Base-by-base conservation (phyloP, 2,797 vertebrate genomes). In the Telmatherina bonti region DNA sequence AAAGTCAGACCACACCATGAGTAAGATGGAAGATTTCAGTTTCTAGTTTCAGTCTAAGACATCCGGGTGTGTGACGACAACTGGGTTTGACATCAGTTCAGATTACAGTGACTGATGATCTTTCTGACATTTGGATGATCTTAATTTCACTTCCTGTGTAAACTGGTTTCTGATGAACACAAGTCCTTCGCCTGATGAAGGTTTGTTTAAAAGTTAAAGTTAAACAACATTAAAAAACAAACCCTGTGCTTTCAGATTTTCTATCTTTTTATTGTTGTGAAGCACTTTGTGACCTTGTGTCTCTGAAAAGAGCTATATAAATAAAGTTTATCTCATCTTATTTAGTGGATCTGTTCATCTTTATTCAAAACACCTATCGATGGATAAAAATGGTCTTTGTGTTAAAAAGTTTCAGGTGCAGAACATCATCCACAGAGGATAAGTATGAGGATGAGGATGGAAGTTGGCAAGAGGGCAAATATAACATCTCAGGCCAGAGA, bases 401-500 rank as follows among this genome's bases (percentile, higher is more conserved):
- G 2, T 49, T 5, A 0, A 61, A 41, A 72, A 70, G 76, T 76
- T 3, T 2, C 73, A 62, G 76, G 74, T 3, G 1, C 72, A 62
- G 81, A 76, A 22, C 30, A 31, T 0, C 64, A 8, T 26, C 62
- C 56, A 0, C 70, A 76, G 53, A 64, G 71, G 0, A 9, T 79
- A 76, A 76, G 67, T 62, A 75, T 83, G 35, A 89, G 81, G n/a
- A 0, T n/a, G 0, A 84, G 77, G 53, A 52, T 57, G 0, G 84
- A 85, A 2, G 5, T 62, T 0, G 8, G 2, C 16, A 81, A 35
- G 76, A 84, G 54, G 43, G 66, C 62, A 1, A 93, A 91, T 0
- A 71, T 67, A 0, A 87, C 87, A 0, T 49, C 79, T 31, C 36
- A 47, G 76, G 93, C 92, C 67, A 94, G 92, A 72, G 89, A 95